Base-by-base conservation (phyloP, 2,113 vertebrate genomes). In the Myiopsitta monachus region DNA sequence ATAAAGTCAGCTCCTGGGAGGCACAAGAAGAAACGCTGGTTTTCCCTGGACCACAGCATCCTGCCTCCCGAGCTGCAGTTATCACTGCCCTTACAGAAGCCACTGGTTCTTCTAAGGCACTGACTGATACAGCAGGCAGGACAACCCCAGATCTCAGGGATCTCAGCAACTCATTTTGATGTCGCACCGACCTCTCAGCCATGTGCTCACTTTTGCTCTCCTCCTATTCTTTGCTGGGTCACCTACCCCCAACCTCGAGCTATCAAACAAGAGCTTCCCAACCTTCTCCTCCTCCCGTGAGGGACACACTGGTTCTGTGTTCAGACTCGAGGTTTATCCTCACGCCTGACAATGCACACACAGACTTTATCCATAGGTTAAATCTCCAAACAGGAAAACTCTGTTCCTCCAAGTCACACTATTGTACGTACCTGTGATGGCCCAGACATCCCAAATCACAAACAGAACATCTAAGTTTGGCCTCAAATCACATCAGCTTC, bases 281-380 rank as follows among this genome's bases (percentile, higher is more conserved):
- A 59, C 16, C 54, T 28, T 33, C 66, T 51, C 69, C 26, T 81
- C 52, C 57, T 57, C n/a, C 27, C 14, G 5, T 9, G 33, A 44
- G 22, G 36, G 21, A 83, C 30, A 18, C 38, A 6, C 0, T 6
- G 21, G 44, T 75, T 38, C 72, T 46, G 18, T 9, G 17, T 3
- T 11, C 41, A 38, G 24, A 10, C 73, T 36, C 57, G 11, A 22
- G 46, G 33, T 46, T 76, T 67, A 83, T 36, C 74, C 73, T 80
- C 61, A 61, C 0, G 1, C 66, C 44, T 54, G 14, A 33, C 33
- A 31, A 31, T 0, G 6, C 2, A 26, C 28, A 54, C 46, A 57
- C 23, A 44, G 41, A 38, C 27, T 79, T 61, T 5, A 61, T 11
- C 52, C 2, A 3, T 4, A 66, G 39, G 38, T 31, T 72, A 27